Conservation (phyloP, 2,888 invertebrate genomes). For the Ptilodon capucinus region DNA sequence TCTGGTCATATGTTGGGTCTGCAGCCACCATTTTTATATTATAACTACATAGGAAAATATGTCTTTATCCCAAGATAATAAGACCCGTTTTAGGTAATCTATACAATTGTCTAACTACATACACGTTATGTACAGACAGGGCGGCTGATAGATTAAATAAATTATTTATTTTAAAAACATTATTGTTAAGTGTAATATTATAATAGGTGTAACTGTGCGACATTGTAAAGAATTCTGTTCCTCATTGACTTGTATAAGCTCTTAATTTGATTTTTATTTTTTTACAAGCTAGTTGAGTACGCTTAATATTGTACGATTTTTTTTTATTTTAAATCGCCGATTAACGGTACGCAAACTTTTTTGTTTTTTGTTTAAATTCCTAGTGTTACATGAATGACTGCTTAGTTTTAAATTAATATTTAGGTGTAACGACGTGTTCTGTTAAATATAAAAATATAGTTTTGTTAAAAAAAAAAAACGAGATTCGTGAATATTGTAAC, state of each 20-base stretch:
- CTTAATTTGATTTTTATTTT: slow-evolving; percentile 58
- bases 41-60: slow-evolving; percentile 8
- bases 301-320: slow-evolving; percentile 77
- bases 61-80: slow-evolving; percentile 15
- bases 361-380: slow-evolving; percentile 51
- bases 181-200: slow-evolving; percentile 27
- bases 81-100: slow-evolving; percentile 16
- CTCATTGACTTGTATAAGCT: slow-evolving; percentile 50
- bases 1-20: too few relatives aligned
- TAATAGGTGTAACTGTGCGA: slow-evolving; percentile 34
- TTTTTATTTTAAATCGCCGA: slow-evolving; percentile 50
- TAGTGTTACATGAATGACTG: slow-evolving; percentile 79
- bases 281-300: slow-evolving; percentile 72
- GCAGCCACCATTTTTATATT: too few relatives aligned
- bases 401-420: slow-evolving; percentile 75
- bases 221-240: slow-evolving; percentile 64
- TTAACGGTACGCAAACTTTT: slow-evolving; percentile 55
- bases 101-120: slow-evolving; percentile 17
- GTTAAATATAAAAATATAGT: slow-evolving; percentile 54
- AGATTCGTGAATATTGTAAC: slow-evolving; percentile 39
- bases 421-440: slow-evolving; percentile 59
- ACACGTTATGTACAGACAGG: slow-evolving; percentile 20
- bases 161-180: slow-evolving; percentile 50
- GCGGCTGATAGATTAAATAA: slow-evolving; percentile 43
- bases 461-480: slow-evolving; percentile 50